Base-by-base conservation (phyloP, 1,140 invertebrate genomes). In the Elysia chlorotica region DNA sequence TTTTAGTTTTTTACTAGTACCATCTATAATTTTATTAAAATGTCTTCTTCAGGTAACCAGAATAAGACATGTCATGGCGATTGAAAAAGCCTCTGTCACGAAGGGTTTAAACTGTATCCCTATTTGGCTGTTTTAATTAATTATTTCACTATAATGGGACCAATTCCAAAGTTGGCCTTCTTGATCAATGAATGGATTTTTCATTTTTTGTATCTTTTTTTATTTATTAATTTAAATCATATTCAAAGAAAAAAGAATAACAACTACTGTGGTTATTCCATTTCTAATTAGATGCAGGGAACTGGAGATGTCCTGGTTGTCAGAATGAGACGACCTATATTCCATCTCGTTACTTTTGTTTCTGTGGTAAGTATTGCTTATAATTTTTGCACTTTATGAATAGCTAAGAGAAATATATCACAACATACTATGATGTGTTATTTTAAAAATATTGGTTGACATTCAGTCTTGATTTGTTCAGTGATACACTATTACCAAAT, bases 251-350 rank as follows among this genome's bases (percentile, higher is more conserved):
- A 25, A 28, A 62, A 4, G 23, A 17, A 1, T n/a, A 6, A 2
- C 3, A 21, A 19, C 30, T 2, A 62, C 19, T 62, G 23, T 14
- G 2, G 2, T 62, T 25, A 21, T 14, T 65, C n/a, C n/a, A n/a
- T 17, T 63, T 66, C 10, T 59, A 36, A 31, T 76, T 66, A 83
- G 63, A 85, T 90, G 92, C 94, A 59, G 90, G 89, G 30, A 92
- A 92, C 78, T 99, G 96, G 96, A 91, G 96, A 25, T 99, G 96
- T 85, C 96, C 96, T 25, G 81, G 82, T 2, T 88, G 87, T 74
- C 86, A 88, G 73, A 85, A 83, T 41, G 73, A 78, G 14, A 71
- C 74, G 30, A 23, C 75, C 2, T 71, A 75, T 35, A 73, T 83
- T 41, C 87, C 86, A 1, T 81, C 80, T 62, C 82, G 85, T 61